These are phyloP conservation scores for Calonectris borealis DNA, from an alignment of 2,113 vertebrate genomes.

Conservation along the genomic window DNA sequence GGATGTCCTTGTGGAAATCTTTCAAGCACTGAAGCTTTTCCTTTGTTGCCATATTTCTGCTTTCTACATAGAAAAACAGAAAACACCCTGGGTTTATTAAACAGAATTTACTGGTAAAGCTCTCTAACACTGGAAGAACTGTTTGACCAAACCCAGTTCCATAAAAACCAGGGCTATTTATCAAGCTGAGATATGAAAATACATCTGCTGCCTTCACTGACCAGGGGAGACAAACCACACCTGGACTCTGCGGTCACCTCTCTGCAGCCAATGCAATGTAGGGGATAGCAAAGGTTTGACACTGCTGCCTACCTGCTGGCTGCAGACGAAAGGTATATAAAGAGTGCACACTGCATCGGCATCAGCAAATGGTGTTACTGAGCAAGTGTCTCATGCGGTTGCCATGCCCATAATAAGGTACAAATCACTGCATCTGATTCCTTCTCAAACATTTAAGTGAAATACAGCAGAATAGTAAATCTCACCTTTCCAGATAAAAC, in stretches of 20 bases:
- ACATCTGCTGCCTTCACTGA: background rate
- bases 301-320: background rate
- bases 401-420: background rate
- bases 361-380: background rate
- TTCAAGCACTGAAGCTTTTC: constrained; percentile 97
- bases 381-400: background rate
- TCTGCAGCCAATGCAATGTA: background rate
- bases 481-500: constrained; percentile 7
- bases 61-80: background rate
- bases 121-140: background rate
- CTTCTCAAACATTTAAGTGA: background rate
- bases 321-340: background rate
- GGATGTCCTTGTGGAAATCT: constrained; percentile 98
- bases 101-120: background rate
- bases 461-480: background rate
- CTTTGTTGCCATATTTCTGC: constrained; percentile 90
- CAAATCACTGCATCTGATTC: background rate
- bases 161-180: background rate
- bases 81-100: background rate
- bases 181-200: background rate
- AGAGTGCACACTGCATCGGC: rapidly evolving
- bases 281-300: background rate
- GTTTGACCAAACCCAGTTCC: background rate
- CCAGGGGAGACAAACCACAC: background rate
- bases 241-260: background rate